These are phyloP conservation scores for Montipora capitata DNA, from an alignment of 92 coral and sea anemone genomes.

Conservation along the genomic window DNA sequence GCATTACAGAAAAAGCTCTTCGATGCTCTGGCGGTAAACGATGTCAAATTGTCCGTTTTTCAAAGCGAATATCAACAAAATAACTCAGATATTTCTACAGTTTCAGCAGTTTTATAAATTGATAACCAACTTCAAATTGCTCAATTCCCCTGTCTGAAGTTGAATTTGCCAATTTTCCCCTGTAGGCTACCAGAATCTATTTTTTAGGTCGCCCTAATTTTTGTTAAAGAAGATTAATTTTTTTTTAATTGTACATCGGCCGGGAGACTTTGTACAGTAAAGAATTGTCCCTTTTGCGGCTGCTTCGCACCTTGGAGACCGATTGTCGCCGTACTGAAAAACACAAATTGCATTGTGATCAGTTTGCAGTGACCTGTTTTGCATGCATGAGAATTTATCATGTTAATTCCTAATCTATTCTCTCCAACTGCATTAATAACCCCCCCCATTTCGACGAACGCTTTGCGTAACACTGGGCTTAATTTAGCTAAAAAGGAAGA, in stretches of 20 bases:
- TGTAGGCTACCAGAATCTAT: not conserved
- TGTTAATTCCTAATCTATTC: constrained; percentile 33
- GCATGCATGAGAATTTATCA: constrained; percentile 24
- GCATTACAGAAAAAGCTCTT: too few species aligned
- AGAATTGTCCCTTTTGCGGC: constrained; percentile 30
- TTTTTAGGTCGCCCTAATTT: constrained; percentile 10
- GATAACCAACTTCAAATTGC: constrained; percentile 32
- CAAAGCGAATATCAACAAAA: constrained; percentile 15
- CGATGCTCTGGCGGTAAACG: constrained; percentile 31
- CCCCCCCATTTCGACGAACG: constrained; percentile 19
- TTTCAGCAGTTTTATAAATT: not conserved
- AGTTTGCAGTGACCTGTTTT: constrained; percentile 2
- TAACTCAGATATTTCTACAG: constrained; percentile 23
- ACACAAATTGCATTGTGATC: constrained; percentile 12
- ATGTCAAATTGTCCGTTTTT: constrained; percentile 36
- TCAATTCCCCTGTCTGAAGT: not conserved
- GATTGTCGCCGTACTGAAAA: not conserved
- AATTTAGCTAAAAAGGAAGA: constrained; percentile 49
- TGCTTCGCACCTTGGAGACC: constrained; percentile 30
- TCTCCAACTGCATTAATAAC: constrained; percentile 12
- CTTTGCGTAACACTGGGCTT: constrained; percentile 44
- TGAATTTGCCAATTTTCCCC: not conserved
- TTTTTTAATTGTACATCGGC: constrained; percentile 58
- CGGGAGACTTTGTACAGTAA: not conserved
- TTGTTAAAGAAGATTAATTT: constrained; percentile 22